Conservation (phyloP, 2,888 invertebrate genomes). For the Himalopsyche anomala region DNA sequence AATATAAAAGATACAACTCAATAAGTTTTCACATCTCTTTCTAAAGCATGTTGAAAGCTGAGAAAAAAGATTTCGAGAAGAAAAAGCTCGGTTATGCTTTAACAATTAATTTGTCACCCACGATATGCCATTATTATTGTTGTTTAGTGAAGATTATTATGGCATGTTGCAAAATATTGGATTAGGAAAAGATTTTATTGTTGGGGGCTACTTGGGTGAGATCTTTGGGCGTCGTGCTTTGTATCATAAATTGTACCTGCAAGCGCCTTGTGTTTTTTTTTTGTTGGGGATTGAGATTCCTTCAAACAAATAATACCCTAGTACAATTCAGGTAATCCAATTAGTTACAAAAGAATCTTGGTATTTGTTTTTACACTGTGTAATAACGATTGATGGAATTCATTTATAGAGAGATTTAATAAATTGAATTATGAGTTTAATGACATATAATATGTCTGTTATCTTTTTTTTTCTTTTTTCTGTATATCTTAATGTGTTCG, state of each 20-base stretch:
- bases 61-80: background rate
- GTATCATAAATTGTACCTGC: slow-evolving; percentile 6
- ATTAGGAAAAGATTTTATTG: background rate
- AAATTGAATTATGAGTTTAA: no score
- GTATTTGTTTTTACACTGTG: no score
- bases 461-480: no score
- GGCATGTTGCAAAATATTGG: slow-evolving; percentile 8
- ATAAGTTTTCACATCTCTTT: slow-evolving; percentile 8
- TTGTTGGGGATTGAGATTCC: no score
- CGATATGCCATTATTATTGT: slow-evolving; percentile 24
- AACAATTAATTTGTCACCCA: slow-evolving; percentile 41
- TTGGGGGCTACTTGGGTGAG: background rate
- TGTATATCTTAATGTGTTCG: no score
- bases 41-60: background rate
- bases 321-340: no score
- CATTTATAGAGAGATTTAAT: no score
- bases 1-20: slow-evolving; percentile 17
- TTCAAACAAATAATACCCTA: no score
- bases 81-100: slow-evolving; percentile 13
- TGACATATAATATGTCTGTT: no score
- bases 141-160: slow-evolving; percentile 19
- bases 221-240: slow-evolving; percentile 19
- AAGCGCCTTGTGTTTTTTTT: slow-evolving; percentile 33
- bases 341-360: no score
- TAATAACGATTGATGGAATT: no score